Evolutionary conservation across 2,797 vertebrate genomes (phyloP), one percentile per base, ranked within the genome.

Genomic region (Percopsis omiscomaycus): DNA sequence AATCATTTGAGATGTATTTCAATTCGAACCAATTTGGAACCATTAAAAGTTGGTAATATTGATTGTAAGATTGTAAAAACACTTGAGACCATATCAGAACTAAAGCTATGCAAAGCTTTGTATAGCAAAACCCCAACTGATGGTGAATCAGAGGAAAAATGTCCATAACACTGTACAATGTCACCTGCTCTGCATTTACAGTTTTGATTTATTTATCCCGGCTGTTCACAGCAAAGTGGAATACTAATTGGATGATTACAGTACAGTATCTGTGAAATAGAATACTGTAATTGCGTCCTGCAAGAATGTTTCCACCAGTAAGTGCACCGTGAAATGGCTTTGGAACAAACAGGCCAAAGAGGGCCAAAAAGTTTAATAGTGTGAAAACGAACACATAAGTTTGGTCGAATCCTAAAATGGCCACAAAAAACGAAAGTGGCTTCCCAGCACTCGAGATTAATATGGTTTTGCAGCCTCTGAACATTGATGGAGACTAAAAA

Each of bases 201-300:
- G 72, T 74, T 83, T 78, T 83, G 82, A 86, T 88, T 84, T 84
- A 85, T 82, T 75, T 28, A 8, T 70, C 84, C 72, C 76, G 82
- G 81, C 88, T 88, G 84, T 77, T 77, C 62, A 37, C 15, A 30
- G 57, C 72, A 54, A 75, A 53, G 61, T 42, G 61, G 71, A 73
- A 75, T 69, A 73, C 60, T 74, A 80, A 77, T 73, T 48, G 52
- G 70, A 66, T 80, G 82, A 87, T 80, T 59, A 59, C 15, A 6
- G 37, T 76, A 71, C 68, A 75, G 77, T 81, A 81, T 80, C 75
- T 76, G 85, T 71, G 64, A 72, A 81, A 80, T 58, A 75, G 65
- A 83, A 81, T 68, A 59, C 72, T 55, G 71, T 87, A 86, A 86
- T 85, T 86, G 77, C 81, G 55, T 87, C 81, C 76, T 61, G 68